A percentile compares a stretch with the other conserved stretches of the same genome.
Conservation (phyloP, 2,888 invertebrate species). For the Netelia melanura region DNA sequence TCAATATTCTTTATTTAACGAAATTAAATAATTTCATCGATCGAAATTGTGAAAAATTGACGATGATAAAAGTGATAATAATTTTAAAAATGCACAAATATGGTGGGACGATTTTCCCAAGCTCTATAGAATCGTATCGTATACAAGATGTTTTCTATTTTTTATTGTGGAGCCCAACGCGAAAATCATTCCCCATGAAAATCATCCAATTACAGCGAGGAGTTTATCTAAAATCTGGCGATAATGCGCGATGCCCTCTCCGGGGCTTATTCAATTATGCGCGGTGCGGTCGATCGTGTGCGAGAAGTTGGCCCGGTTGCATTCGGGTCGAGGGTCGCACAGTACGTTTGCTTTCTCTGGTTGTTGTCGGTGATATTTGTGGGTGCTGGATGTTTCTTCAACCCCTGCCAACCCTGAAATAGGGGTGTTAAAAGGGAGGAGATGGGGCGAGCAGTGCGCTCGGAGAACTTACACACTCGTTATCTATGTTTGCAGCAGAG, state of each 20-base stretch:
- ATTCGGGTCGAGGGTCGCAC: slow-evolving; percentile 37
- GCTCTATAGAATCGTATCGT: slow-evolving; percentile 6
- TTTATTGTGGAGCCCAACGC: neutral
- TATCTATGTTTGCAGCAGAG: slow-evolving; percentile 82
- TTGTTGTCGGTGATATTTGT: slow-evolving; percentile 10
- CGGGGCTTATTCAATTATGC: slow-evolving; percentile 67
- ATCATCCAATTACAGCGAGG: slow-evolving; percentile 82
- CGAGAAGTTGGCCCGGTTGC: slow-evolving; percentile 17
- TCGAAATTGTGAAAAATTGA: neutral
- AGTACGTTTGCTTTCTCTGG: slow-evolving; percentile 18
- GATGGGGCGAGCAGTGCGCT: slow-evolving; percentile 74
- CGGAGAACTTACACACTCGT: slow-evolving; percentile 83
- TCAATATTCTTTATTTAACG: too few relatives aligned
- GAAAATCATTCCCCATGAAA: slow-evolving; percentile 81
- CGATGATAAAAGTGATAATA: slow-evolving; percentile 3
- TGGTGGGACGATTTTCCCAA: slow-evolving; percentile 3
- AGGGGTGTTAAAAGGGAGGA: slow-evolving; percentile 67
- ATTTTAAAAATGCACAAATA: neutral
- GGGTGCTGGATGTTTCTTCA: slow-evolving; percentile 38
- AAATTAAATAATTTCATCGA: too few relatives aligned
- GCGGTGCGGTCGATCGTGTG: slow-evolving; percentile 35
- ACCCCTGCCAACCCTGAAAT: slow-evolving; percentile 66
- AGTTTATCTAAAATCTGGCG: slow-evolving; percentile 77
- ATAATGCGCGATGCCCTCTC: slow-evolving; percentile 61
- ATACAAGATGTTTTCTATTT: slow-evolving; percentile 16